Evolutionary conservation across 2,797 vertebrate species (phyloP).

Genomic region (Sebastolobus altivelis): DNA sequence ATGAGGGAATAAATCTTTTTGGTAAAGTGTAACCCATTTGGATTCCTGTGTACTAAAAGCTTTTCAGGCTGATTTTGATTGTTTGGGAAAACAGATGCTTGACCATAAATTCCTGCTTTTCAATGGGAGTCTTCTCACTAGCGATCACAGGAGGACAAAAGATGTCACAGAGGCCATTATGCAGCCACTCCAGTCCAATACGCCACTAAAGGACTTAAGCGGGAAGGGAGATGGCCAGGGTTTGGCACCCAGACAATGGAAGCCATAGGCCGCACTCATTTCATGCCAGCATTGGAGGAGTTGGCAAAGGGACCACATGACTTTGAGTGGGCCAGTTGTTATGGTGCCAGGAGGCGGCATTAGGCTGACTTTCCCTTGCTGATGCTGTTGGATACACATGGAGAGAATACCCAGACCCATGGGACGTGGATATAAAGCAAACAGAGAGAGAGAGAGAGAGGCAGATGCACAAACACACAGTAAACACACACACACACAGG

Average conservation of each 20-base stretch:
- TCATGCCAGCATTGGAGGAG: conserved; percentile 75
- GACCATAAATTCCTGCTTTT: conserved; percentile 86
- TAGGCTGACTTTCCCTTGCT: conserved; percentile 65
- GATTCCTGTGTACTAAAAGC: conserved; percentile 72
- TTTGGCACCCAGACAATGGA: conserved; percentile 82
- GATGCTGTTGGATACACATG: conserved; percentile 66
- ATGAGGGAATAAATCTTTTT: conserved; percentile 69
- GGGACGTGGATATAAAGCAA: conserved; percentile 50
- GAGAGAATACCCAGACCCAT: conserved; percentile 54
- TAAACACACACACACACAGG: conserved; percentile 8
- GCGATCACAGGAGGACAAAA: conserved; percentile 82
- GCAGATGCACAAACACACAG: conserved; percentile 36
- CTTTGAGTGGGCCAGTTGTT: conserved; percentile 77
- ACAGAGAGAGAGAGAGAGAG: conserved; percentile 31
- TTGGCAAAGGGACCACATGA: conserved; percentile 73
- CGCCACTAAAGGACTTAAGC: conserved; percentile 78
- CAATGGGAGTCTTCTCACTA: conserved; percentile 76
- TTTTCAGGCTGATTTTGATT: conserved; percentile 78
- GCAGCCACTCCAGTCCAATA: conserved; percentile 82
- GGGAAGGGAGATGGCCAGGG: conserved; percentile 77
- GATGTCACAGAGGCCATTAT: conserved; percentile 82
- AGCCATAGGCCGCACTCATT: conserved; percentile 75
- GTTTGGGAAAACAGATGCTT: conserved; percentile 87
- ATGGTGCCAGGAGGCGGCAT: conserved; percentile 73
- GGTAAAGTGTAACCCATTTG: conserved; percentile 71